Evolutionary conservation across 2,888 invertebrate genomes (phyloP).

Genomic region (Agrotis segetum): DNA sequence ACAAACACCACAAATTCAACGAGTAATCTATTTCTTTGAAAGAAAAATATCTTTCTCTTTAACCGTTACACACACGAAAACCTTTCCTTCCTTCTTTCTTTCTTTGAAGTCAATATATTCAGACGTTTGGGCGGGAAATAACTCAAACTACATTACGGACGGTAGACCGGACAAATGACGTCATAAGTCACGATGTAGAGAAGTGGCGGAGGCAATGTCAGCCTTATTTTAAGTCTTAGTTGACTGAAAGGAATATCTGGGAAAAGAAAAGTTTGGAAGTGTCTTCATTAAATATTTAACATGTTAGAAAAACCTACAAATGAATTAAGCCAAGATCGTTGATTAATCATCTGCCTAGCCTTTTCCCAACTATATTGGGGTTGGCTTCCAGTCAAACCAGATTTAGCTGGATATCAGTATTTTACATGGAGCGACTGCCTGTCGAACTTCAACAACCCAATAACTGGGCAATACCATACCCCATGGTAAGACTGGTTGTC

Average conservation of each 20-base stretch:
- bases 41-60: conserved; percentile 39
- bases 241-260: background rate
- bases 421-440: too few species aligned
- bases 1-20: background rate
- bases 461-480: too few species aligned
- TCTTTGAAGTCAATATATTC: conserved; percentile 49
- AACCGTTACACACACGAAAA: conserved; percentile 24
- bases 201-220: conserved; percentile 17
- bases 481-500: too few species aligned
- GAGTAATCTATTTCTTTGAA: conserved; percentile 28
- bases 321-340: too few species aligned
- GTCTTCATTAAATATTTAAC: background rate
- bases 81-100: conserved; percentile 16
- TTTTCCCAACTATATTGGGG: too few species aligned
- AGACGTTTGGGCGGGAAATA: conserved; percentile 33
- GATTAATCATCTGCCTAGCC: too few species aligned
- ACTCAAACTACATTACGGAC: conserved; percentile 46
- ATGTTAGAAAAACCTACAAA: too few species aligned
- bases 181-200: conserved; percentile 43
- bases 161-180: conserved; percentile 48
- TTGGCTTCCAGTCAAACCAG: too few species aligned
- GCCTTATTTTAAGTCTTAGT: background rate
- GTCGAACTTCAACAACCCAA: too few species aligned
- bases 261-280: too few species aligned
- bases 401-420: too few species aligned